These are phyloP conservation scores for Rapana venosa DNA, from an alignment of 2,888 invertebrate species.

Conservation along the genomic window DNA sequence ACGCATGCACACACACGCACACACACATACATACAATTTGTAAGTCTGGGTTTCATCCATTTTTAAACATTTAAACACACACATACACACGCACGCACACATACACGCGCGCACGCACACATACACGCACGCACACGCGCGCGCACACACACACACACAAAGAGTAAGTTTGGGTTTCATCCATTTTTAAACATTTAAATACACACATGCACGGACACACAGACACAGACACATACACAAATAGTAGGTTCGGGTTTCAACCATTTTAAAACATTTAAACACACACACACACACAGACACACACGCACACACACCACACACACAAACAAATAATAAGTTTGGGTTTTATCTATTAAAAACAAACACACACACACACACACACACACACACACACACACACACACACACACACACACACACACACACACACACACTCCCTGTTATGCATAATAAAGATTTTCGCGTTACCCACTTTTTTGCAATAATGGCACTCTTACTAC, in stretches of 20 bases:
- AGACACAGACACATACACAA: background rate
- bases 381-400: slow-evolving; percentile 8
- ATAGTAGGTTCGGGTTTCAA: background rate
- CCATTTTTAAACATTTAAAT: background rate
- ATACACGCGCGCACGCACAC: background rate
- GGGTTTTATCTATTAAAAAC: too few species aligned
- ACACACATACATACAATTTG: background rate
- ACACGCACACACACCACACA: too few species aligned
- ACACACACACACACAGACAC: background rate
- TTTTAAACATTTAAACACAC: background rate
- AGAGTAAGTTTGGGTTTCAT: too few species aligned
- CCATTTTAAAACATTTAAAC: background rate
- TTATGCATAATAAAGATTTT: too few species aligned
- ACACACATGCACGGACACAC: background rate
- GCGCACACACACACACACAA: background rate
- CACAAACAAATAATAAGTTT: too few species aligned
- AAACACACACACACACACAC: slow-evolving; percentile 2
- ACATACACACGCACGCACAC: background rate
- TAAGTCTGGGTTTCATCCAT: background rate
- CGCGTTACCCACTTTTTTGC: too few species aligned
- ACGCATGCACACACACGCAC: background rate
- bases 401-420: background rate
- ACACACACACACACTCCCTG: slow-evolving; percentile 1
- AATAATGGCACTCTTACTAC: too few species aligned
- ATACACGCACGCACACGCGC: background rate